Evolutionary conservation across 2,797 vertebrate species (phyloP), one percentile per base, ranked within the genome.

Genomic region (Parauchenoglanis ngamensis): DNA sequence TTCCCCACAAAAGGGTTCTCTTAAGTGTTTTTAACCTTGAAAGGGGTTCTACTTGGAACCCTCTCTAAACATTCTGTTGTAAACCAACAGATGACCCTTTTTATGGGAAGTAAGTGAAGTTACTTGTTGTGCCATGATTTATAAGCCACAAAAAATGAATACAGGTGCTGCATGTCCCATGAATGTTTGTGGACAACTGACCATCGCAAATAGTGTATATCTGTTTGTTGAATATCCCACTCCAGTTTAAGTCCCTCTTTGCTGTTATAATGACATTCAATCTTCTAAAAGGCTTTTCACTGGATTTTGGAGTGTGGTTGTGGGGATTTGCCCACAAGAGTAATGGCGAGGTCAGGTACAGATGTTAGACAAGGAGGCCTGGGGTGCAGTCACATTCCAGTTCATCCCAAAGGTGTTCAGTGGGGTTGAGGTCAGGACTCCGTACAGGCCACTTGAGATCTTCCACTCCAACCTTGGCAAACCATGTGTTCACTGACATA

Each of bases 11-110:
- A 79, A 57, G 19, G 19, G 25, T 77, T 77, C 75, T 15, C 31
- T 25, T 54, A 17, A 77, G 17, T 6, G n/a, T 52, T 54, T 10
- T 28, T 28, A 77, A 15, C n/a, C 56, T 25, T 80, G 77, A 59
- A 61, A 81, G 12, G 5, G 56, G 78, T 81, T 46, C 78, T 81
- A 80, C 78, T 61, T 40, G 35, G 35, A 61, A 61, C 31, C 31
- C 12, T 25, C 31, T 61, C 11, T 21, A 57, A 79, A 59, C 54
- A 59, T 59, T 78, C 28, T 40, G 28, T 61, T 61, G 57, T 40
- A 81, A 67, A 77, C 76, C 76, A 88, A 87, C 89, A 89, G 87
- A 90, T 90, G 87, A 86, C 28, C 87, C 59, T 57, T 28, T 89
- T 88, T 85, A 87, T 80, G 75, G 84, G 63, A 89, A 88, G 76